Evolutionary conservation across 2,888 invertebrate species (phyloP).

Genomic region (Didymodactylos carnosus): DNA sequence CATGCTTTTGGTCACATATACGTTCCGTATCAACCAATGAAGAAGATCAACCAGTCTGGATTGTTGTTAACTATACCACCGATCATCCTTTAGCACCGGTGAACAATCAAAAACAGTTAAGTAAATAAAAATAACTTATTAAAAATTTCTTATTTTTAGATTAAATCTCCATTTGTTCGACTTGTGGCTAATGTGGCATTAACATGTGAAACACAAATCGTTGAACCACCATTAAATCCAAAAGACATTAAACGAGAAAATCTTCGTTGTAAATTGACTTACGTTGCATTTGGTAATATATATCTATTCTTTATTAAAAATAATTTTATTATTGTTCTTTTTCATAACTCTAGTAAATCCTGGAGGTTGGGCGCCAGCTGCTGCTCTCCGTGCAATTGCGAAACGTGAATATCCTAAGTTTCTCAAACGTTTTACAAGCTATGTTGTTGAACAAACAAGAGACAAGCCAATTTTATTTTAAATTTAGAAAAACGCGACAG

Average conservation of each 20-base stretch:
- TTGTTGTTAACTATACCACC: conserved; percentile 88
- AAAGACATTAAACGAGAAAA: conserved; percentile 53
- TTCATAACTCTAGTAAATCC: conserved; percentile 58
- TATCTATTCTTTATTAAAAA: background rate
- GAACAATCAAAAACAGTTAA: conserved; percentile 30
- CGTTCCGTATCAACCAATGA: conserved; percentile 44
- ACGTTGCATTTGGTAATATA: conserved; percentile 13
- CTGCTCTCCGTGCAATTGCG: conserved; percentile 83
- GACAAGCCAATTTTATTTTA: conserved; percentile 55
- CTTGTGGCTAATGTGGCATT: conserved; percentile 12
- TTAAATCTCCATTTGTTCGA: conserved; percentile 8
- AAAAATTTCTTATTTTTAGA: background rate
- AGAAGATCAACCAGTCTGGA: conserved; percentile 46
- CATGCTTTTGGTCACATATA: conserved; percentile 94
- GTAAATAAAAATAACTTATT: background rate
- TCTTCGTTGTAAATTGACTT: conserved; percentile 66
- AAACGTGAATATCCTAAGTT: conserved; percentile 98
- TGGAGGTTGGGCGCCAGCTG: conserved; percentile 96
- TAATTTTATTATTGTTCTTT: background rate
- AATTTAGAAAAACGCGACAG: no score
- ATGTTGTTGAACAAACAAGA: conserved; percentile 78
- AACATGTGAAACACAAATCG: conserved; percentile 2
- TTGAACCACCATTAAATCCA: background rate
- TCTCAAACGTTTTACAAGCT: conserved; percentile 84
- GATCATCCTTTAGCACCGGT: conserved; percentile 65